Percentiles rank a stretch among this genome's conserved stretches.
These are phyloP conservation scores for Peromyscus attwateri DNA, from an alignment of 2,797 vertebrate genomes.

Conservation along the genomic window DNA sequence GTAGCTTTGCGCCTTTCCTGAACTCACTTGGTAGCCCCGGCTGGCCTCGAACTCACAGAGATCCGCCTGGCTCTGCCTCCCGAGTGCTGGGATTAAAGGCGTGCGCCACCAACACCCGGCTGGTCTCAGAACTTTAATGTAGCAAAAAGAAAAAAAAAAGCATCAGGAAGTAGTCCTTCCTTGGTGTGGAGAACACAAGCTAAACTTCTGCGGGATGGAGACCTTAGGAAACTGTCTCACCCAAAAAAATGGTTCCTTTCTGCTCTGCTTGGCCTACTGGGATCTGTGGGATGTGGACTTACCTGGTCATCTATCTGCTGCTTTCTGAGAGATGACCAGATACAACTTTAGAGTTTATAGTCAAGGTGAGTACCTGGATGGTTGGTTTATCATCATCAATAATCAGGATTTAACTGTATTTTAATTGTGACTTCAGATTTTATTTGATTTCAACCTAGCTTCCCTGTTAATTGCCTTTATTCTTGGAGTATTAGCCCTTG, in stretches of 20 bases:
- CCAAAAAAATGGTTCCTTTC: neutral
- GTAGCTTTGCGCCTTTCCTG: too few relatives aligned
- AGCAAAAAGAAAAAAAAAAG: neutral
- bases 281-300: neutral
- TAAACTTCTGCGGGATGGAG: neutral
- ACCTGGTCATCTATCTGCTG: neutral
- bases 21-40: too few relatives aligned
- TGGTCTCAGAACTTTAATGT: neutral
- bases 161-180: too few relatives aligned
- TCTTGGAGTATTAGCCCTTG: neutral
- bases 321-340: neutral
- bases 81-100: too few relatives aligned
- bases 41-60: too few relatives aligned
- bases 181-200: neutral
- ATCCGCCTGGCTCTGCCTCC: too few relatives aligned
- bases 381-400: neutral
- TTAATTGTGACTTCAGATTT: conserved; percentile 26
- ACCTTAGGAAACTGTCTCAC: neutral
- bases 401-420: conserved; percentile 55
- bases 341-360: neutral
- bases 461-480: conserved; percentile 20
- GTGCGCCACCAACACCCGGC: too few relatives aligned
- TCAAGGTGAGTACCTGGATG: neutral
- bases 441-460: neutral
- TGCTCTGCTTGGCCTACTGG: neutral